A percentile compares a stretch with the other conserved stretches of the same genome.
Evolutionary conservation across 2,797 vertebrate species (phyloP).

Genomic region (Lophotriccus pileatus): DNA sequence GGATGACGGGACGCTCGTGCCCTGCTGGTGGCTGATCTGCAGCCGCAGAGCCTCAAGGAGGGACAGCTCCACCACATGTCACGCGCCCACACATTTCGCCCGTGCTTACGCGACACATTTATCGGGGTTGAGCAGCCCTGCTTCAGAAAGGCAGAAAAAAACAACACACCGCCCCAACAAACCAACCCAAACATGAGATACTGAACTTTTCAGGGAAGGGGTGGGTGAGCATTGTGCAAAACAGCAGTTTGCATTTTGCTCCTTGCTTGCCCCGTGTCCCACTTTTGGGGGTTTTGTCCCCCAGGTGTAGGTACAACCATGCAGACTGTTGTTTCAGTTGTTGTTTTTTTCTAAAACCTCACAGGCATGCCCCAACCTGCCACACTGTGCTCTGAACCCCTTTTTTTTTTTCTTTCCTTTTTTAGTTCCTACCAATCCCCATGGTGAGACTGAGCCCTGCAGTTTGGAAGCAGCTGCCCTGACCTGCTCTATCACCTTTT

Average conservation of each 20-base stretch:
- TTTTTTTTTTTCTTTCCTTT: not conserved
- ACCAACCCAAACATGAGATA: constrained; percentile 42
- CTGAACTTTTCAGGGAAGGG: fast-evolving
- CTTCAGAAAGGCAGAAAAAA: not conserved
- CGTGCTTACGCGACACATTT: not conserved
- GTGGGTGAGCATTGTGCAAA: fast-evolving
- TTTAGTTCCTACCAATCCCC: not conserved
- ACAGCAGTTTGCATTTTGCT: not conserved
- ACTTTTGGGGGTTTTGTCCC: not conserved
- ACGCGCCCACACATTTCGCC: not conserved
- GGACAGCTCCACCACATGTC: not conserved
- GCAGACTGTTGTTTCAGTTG: not conserved
- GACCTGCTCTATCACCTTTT: not conserved
- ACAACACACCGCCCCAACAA: not conserved
- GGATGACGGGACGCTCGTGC: not conserved
- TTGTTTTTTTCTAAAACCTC: not conserved
- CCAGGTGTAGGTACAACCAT: fast-evolving
- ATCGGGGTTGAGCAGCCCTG: not conserved
- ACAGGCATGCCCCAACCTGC: fast-evolving
- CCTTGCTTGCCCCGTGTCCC: not conserved
- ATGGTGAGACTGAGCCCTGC: not conserved
- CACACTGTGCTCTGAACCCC: not conserved
- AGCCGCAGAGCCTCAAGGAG: not conserved
- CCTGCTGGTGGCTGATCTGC: not conserved
- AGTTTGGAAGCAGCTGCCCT: not conserved